Percentiles rank a stretch among this genome's conserved stretches.
These are phyloP conservation scores for Watsonalla cultraria DNA, from an alignment of 2,888 invertebrate genomes.

Conservation along the genomic window DNA sequence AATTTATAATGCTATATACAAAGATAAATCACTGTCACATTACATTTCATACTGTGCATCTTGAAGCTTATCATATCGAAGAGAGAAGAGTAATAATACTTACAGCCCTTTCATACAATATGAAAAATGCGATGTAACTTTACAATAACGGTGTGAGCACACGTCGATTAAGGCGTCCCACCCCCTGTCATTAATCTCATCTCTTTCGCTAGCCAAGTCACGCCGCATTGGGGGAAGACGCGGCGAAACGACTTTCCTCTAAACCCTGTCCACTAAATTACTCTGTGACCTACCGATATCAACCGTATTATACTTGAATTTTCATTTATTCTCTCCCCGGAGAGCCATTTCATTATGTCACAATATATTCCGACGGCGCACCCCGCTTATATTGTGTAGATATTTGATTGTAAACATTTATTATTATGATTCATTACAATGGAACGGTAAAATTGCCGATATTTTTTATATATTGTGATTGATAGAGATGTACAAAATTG, in stretches of 20 bases:
- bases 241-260: constrained; percentile 40
- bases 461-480: neutral
- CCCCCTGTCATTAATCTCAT: constrained; percentile 71
- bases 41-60: neutral
- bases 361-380: constrained; percentile 18
- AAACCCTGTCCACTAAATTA: constrained; percentile 49
- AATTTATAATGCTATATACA: too few relatives aligned
- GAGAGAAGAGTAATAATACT: neutral
- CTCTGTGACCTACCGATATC: constrained; percentile 25
- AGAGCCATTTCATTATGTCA: constrained; percentile 22
- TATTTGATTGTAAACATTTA: neutral
- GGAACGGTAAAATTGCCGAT: constrained; percentile 1
- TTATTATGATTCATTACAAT: constrained; percentile 2
- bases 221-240: constrained; percentile 37
- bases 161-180: constrained; percentile 36
- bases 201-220: constrained; percentile 61
- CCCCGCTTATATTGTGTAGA: constrained; percentile 20
- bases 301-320: constrained; percentile 20
- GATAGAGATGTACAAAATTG: neutral
- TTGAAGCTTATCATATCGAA: neutral
- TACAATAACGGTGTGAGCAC: constrained; percentile 36
- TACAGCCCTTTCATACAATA: neutral
- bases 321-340: constrained; percentile 22
- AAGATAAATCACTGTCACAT: neutral
- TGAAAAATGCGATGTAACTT: neutral